Evolutionary conservation across 1,140 invertebrate species (phyloP).

Genomic region (Zaprionus kolodkinae): DNA sequence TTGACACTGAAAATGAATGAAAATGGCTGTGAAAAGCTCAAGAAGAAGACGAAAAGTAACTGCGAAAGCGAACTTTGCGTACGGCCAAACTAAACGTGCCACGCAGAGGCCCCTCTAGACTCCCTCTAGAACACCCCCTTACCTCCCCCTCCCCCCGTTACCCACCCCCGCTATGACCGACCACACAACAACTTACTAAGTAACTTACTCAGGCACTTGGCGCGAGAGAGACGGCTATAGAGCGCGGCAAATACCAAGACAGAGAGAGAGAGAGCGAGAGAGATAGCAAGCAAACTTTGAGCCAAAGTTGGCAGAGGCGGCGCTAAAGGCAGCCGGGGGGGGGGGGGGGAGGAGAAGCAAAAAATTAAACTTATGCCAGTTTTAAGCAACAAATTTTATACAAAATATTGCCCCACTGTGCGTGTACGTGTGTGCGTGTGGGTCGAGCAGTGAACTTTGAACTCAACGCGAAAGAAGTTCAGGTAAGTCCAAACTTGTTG

Average conservation of each 20-base stretch:
- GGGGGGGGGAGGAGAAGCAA: not conserved
- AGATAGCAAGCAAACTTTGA: conserved; percentile 27
- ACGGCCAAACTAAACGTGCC: conserved; percentile 44
- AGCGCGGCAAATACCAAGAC: not conserved
- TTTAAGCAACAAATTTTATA: conserved; percentile 51
- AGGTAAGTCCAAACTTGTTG: not conserved
- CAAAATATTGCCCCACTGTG: conserved; percentile 22
- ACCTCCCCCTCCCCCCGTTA: too few species aligned
- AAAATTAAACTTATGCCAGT: conserved; percentile 50
- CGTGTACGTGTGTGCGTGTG: conserved; percentile 6
- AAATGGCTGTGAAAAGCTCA: conserved; percentile 21
- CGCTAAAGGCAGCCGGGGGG: too few species aligned
- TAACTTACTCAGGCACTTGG: conserved; percentile 29
- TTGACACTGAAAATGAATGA: conserved; percentile 48
- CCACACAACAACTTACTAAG: conserved; percentile 30
- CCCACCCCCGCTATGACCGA: not conserved
- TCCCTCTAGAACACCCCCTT: too few species aligned
- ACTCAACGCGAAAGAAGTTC: conserved; percentile 1
- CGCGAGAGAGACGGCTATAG: conserved; percentile 9
- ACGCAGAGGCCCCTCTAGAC: not conserved
- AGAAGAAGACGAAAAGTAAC: conserved; percentile 47
- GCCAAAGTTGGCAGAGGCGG: conserved; percentile 27
- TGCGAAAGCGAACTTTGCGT: conserved; percentile 51
- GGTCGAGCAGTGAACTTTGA: conserved; percentile 42
- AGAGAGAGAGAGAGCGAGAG: not conserved